Evolutionary conservation across 1,140 invertebrate species (phyloP).

Genomic region (Drosophila teissieri): DNA sequence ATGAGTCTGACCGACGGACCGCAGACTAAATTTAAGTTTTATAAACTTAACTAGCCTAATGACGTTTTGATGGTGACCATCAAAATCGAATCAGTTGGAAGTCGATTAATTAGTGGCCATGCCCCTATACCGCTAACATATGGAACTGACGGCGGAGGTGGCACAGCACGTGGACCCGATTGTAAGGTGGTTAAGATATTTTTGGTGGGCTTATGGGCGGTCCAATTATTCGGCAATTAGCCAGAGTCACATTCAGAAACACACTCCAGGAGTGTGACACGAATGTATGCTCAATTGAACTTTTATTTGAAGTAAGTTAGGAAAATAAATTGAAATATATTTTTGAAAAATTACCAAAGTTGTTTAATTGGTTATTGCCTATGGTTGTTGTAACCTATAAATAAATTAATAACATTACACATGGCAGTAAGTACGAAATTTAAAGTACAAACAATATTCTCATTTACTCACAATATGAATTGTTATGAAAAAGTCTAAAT

Average conservation of each 20-base stretch:
- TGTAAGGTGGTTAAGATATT: conserved; percentile 29
- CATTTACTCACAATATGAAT: too few species aligned
- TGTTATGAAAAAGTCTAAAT: conserved; percentile 55
- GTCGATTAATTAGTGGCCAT: conserved; percentile 74
- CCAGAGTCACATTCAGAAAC: conserved; percentile 27
- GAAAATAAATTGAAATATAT: neutral
- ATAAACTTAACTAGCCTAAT: conserved; percentile 71
- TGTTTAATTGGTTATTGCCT: too few species aligned
- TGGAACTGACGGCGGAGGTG: conserved; percentile 27
- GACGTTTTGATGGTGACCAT: conserved; percentile 78
- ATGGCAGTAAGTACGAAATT: too few species aligned
- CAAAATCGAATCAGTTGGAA: conserved; percentile 80
- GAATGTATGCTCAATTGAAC: conserved; percentile 5
- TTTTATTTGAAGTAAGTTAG: conserved; percentile 12
- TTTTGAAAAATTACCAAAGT: neutral
- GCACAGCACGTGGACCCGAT: conserved; percentile 63
- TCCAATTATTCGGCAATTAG: conserved; percentile 79
- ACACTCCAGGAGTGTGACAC: conserved; percentile 40
- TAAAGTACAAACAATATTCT: too few species aligned
- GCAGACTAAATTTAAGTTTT: conserved; percentile 66
- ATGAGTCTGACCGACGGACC: conserved; percentile 3
- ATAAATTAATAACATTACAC: neutral
- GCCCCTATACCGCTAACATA: conserved; percentile 19
- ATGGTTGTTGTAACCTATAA: neutral
- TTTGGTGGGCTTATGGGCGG: conserved; percentile 26